A percentile compares a stretch with the other conserved stretches of the same genome.
Evolutionary conservation across 1,140 invertebrate genomes (phyloP).

Genomic region (Drosophila mayri): DNA sequence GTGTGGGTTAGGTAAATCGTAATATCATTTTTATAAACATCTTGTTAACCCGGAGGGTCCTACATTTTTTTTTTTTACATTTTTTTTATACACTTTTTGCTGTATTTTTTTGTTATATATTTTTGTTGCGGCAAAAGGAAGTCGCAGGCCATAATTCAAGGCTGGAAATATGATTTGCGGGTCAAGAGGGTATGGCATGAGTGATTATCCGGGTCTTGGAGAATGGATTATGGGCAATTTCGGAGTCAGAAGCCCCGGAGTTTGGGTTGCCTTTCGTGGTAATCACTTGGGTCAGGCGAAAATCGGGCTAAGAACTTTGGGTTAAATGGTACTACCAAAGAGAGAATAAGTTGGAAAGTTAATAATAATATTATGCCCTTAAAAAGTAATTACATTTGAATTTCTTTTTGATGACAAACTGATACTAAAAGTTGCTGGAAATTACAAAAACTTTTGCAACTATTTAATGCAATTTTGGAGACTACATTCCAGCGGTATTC

Average conservation of each 20-base stretch:
- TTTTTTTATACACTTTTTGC: not conserved
- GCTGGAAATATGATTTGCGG: conserved; percentile 39
- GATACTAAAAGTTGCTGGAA: not conserved
- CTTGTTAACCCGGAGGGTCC: conserved; percentile 35
- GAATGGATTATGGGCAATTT: conserved; percentile 26
- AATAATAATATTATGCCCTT: not conserved
- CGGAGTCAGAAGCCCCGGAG: conserved; percentile 7
- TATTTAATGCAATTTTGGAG: not conserved
- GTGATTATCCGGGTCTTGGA: conserved; percentile 24
- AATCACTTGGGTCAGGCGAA: conserved; percentile 14
- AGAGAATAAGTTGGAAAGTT: not conserved
- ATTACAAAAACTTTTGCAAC: not conserved
- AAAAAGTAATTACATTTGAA: not conserved
- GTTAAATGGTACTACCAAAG: not conserved
- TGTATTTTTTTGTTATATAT: not conserved
- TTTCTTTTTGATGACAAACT: not conserved
- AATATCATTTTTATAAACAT: conserved; percentile 58
- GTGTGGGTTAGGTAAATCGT: conserved; percentile 54
- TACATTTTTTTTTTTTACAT: not conserved
- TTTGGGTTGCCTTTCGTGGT: conserved; percentile 10
- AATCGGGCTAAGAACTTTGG: not conserved
- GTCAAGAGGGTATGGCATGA: conserved; percentile 30
- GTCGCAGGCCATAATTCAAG: conserved; percentile 26
- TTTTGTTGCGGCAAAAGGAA: not conserved
- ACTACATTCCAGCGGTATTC: not conserved